phyloP scores from a whole-genome alignment of 2,888 invertebrate genomes.

The Homarus gammarus region DNA sequence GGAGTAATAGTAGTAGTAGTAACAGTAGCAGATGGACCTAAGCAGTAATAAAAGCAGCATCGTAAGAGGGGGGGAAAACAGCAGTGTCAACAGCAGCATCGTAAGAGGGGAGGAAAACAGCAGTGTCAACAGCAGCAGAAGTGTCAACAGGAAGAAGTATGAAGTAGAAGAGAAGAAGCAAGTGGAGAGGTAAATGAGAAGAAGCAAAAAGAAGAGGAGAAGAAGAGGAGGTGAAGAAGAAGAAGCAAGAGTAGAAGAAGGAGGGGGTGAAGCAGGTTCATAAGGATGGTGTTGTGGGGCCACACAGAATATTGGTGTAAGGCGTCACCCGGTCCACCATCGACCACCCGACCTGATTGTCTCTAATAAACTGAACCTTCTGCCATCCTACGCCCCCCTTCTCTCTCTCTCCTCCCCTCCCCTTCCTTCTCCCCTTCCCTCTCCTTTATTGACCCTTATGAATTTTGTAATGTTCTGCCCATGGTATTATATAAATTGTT shows the following conservation, averaged over 20 bases:
- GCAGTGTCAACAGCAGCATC: background rate
- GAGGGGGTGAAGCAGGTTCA: no score
- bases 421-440: background rate
- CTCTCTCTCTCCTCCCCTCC: background rate
- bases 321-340: background rate
- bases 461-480: no score
- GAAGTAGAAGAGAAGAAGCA: background rate
- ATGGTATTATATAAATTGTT: no score
- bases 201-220: background rate
- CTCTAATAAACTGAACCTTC: background rate
- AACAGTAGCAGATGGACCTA: no score
- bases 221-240: background rate
- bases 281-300: background rate
- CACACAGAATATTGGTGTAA: background rate
- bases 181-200: background rate
- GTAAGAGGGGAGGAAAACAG: no score
- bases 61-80: background rate
- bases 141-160: background rate
- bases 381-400: background rate
- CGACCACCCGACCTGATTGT: background rate
- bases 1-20: no score
- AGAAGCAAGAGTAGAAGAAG: background rate
- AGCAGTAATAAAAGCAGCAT: no score
- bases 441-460: background rate
- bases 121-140: background rate